Evolutionary conservation across 2,797 vertebrate genomes (phyloP).

Genomic region (Darevskia mixta): DNA sequence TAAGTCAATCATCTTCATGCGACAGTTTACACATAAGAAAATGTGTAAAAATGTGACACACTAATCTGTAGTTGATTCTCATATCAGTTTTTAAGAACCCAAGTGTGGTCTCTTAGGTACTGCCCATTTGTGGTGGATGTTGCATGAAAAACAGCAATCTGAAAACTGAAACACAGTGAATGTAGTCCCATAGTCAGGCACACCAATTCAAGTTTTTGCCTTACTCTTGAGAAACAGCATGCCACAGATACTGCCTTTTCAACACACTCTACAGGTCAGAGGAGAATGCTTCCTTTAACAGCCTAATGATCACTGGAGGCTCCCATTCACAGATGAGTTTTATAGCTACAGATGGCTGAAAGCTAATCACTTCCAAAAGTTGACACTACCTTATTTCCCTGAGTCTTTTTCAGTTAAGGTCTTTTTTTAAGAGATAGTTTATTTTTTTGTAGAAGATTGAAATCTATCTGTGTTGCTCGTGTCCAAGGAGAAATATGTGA

Average conservation of each 20-base stretch:
- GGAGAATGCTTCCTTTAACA: background rate
- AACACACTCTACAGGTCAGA: background rate
- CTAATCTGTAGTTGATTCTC: background rate
- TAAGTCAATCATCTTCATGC: too few species aligned
- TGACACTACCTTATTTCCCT: fast-evolving
- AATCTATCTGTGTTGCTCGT: background rate
- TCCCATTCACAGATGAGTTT: background rate
- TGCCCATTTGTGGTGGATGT: background rate
- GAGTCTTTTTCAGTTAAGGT: background rate
- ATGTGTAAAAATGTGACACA: background rate
- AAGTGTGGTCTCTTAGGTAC: background rate
- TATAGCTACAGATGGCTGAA: background rate
- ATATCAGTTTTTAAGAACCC: background rate
- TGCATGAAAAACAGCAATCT: background rate
- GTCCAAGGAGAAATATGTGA: background rate
- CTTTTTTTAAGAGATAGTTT: background rate
- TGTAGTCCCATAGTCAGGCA: background rate
- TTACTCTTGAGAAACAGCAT: background rate
- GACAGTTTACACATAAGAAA: too few species aligned
- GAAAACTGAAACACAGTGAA: background rate
- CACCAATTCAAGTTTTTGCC: background rate
- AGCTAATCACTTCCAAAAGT: background rate
- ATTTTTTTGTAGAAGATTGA: background rate
- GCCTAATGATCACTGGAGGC: background rate
- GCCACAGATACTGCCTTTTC: too few species aligned